Evolutionary conservation across 2,888 invertebrate genomes (phyloP).

Genomic region (Epinotia brunnichana): DNA sequence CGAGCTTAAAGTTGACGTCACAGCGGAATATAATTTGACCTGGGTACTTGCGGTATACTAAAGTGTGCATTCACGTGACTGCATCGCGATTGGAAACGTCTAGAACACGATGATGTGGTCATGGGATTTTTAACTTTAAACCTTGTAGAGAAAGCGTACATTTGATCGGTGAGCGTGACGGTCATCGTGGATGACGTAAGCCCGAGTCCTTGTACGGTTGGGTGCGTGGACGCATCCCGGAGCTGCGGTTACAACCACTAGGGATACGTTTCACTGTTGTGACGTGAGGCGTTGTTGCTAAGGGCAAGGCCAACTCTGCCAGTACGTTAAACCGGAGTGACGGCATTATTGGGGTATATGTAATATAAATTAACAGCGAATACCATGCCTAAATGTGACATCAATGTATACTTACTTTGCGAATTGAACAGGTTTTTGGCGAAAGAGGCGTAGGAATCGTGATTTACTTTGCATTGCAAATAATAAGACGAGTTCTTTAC

Average conservation of each 20-base stretch:
- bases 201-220: conserved; percentile 77
- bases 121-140: conserved; percentile 52
- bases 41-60: conserved; percentile 36
- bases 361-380: conserved; percentile 3
- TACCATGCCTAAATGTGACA: conserved; percentile 19
- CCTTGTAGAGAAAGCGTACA: conserved; percentile 54
- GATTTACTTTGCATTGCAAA: conserved; percentile 1
- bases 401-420: conserved; percentile 4
- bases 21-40: conserved; percentile 32
- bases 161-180: conserved; percentile 51
- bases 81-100: conserved; percentile 41
- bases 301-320: conserved; percentile 57
- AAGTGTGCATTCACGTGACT: conserved; percentile 37
- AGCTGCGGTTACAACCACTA: conserved; percentile 78
- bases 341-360: conserved; percentile 10
- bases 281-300: conserved; percentile 70
- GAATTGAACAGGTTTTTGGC: conserved; percentile 8
- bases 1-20: conserved; percentile 38
- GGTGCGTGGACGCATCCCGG: conserved; percentile 74
- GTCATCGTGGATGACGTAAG: conserved; percentile 69
- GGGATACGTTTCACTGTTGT: conserved; percentile 77
- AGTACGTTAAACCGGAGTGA: conserved; percentile 5
- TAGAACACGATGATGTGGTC: conserved; percentile 37
- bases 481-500: conserved; percentile 15
- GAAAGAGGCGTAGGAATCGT: background rate